Evolutionary conservation across 2,797 vertebrate species (phyloP), one percentile per base, ranked within the genome.

Genomic region (Dicrostonyx torquatus): DNA sequence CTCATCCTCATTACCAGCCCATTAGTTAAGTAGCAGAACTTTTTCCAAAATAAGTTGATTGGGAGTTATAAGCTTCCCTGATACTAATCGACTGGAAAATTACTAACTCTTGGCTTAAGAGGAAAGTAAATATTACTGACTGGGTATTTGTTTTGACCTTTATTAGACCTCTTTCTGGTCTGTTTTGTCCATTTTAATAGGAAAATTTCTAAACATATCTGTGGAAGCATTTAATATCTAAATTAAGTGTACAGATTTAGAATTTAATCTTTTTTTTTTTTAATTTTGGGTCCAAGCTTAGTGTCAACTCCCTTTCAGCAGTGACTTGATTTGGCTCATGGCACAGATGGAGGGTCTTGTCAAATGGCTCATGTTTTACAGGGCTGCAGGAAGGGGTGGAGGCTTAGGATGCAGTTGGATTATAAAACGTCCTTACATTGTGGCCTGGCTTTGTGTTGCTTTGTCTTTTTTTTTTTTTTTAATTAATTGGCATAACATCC

Each of bases 401-500:
- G n/a, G 22, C 26, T 60, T 92, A n/a, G 80, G 53, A 48, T 50
- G 24, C 18, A 53, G 24, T 87, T 91, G 64, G 6, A n/a, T 55
- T 68, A 55, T 43, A 60, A 92, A 88, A 55, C 2, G 18, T 55
- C 80, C 58, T 66, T 91, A 73, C 68, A n/a, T 43, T 91, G 76
- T 68, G 50, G 43, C 84, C 85, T 84, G 95, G 62, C 73, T 90
- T 94, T 87, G 86, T 92, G 29, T 93, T 96, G 40, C 45, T 93
- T 95, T 76, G 87, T 78, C 26, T 62, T 90, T 43, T 45, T 89
- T 75, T 86, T 79, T 85, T 82, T n/a, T 26, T 66, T 60, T 88
- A n/a, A 58, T 58, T 58, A 94, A 82, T 94, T 97, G 95, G 89
- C 97, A 85, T 95, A 94, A 96, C 94, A 95, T 87, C 87, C 89